phyloP scores from a whole-genome alignment of 2,113 vertebrate genomes.

The Sphaerodactylus townsendi region DNA sequence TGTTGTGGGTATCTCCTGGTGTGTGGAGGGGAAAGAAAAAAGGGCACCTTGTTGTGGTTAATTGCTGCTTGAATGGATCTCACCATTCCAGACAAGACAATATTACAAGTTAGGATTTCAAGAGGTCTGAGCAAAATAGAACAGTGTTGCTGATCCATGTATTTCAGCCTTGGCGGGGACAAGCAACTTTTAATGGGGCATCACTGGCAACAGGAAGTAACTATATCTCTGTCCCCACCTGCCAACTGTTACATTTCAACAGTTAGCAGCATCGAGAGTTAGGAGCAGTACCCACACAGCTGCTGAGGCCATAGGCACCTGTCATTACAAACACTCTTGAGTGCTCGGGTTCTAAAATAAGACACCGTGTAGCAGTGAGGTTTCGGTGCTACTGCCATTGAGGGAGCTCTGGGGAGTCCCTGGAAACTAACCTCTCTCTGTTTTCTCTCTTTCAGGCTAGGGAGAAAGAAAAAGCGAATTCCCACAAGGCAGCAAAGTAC shows the following conservation, averaged over 20 bases:
- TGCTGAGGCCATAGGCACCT: not conserved
- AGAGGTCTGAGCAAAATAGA: not conserved
- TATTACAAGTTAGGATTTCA: not conserved
- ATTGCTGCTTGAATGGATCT: not conserved
- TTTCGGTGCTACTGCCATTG: not conserved
- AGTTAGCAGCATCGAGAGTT: too few relatives aligned
- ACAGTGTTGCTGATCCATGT: not conserved
- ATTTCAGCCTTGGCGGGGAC: too few relatives aligned
- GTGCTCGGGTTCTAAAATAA: not conserved
- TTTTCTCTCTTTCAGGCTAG: slow-evolving; percentile 65
- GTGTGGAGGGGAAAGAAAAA: too few relatives aligned
- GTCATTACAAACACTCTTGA: not conserved
- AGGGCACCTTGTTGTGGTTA: not conserved
- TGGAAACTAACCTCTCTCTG: not conserved
- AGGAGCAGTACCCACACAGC: not conserved
- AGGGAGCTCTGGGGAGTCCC: not conserved
- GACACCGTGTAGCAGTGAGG: not conserved
- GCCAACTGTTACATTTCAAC: not conserved
- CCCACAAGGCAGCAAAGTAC: slow-evolving; percentile 21
- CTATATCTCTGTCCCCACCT: not conserved
- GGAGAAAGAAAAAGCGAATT: slow-evolving; percentile 57
- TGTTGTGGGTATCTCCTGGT: not conserved
- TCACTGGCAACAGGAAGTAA: not conserved
- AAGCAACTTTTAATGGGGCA: not conserved
- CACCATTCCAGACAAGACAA: not conserved